These are phyloP conservation scores for Patiria miniata DNA, from an alignment of 35 echinoderm and acorn worm species.

Conservation along the genomic window DNA sequence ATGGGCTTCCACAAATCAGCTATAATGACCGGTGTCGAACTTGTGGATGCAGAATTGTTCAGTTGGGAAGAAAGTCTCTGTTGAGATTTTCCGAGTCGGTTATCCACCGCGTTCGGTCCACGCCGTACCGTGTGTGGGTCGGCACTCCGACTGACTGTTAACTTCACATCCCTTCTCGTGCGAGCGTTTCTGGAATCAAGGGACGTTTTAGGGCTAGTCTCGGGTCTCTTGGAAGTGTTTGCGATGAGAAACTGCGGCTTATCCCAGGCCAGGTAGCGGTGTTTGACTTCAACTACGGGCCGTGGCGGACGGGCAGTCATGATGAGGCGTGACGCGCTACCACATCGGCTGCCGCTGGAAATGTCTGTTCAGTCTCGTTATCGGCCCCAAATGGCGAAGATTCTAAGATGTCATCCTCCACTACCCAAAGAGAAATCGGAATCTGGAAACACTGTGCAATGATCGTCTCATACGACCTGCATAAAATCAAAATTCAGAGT, in stretches of 20 bases:
- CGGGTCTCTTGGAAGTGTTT: background rate
- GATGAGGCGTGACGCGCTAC: no score
- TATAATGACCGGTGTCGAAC: background rate
- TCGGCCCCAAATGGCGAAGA: no score
- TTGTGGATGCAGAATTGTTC: background rate
- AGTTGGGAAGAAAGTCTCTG: no score
- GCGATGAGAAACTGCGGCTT: background rate
- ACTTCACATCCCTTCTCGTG: background rate
- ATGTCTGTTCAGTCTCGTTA: no score
- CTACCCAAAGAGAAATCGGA: no score
- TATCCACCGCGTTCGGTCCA: background rate
- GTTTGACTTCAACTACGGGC: background rate
- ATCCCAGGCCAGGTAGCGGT: background rate
- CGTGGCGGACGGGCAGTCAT: background rate
- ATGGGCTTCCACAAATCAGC: constrained; percentile 6
- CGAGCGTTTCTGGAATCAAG: background rate
- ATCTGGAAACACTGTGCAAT: no score
- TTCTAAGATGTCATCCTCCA: no score
- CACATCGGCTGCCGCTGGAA: no score
- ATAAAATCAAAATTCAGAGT: no score
- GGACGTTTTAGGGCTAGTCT: background rate
- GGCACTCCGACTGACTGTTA: background rate
- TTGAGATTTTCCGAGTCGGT: background rate
- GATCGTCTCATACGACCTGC: no score
- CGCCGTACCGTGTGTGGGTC: background rate